phyloP scores from a whole-genome alignment of 2,113 vertebrate species.

The Ctenomys sociabilis region DNA sequence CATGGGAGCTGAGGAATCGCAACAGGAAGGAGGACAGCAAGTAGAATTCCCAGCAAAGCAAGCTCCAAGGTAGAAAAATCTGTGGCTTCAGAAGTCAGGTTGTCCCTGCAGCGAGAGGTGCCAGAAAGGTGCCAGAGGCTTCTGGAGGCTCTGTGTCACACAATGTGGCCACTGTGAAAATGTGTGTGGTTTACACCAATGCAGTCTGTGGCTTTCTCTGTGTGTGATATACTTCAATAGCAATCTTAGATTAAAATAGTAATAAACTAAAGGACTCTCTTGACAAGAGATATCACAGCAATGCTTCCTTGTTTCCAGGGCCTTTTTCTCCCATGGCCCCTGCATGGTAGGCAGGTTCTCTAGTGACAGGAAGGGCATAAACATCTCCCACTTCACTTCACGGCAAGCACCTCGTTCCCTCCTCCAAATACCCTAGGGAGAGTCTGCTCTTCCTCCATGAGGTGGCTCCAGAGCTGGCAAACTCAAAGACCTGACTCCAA shows the following conservation, averaged over 20 bases:
- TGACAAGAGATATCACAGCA: neutral
- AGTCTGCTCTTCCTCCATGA: neutral
- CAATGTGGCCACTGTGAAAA: neutral
- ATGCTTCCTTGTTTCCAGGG: neutral
- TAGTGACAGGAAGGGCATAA: neutral
- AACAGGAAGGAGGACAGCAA: neutral
- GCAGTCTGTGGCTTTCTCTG: neutral
- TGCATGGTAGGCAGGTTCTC: neutral
- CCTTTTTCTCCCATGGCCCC: neutral
- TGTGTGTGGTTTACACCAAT: neutral
- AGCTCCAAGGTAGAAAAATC: neutral
- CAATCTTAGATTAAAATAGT: conserved; percentile 18
- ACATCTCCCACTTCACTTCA: neutral
- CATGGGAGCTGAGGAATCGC: neutral
- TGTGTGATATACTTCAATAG: neutral
- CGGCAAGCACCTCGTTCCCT: neutral
- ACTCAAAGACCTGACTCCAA: neutral
- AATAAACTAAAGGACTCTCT: neutral
- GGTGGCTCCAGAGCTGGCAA: neutral
- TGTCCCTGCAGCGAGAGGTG: neutral
- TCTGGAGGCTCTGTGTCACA: neutral
- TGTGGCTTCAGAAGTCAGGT: neutral
- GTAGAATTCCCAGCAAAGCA: neutral
- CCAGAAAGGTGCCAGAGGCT: neutral
- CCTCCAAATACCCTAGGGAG: neutral